phyloP scores from a whole-genome alignment of 2,888 invertebrate genomes.

The Digitonthophagus gazella region DNA sequence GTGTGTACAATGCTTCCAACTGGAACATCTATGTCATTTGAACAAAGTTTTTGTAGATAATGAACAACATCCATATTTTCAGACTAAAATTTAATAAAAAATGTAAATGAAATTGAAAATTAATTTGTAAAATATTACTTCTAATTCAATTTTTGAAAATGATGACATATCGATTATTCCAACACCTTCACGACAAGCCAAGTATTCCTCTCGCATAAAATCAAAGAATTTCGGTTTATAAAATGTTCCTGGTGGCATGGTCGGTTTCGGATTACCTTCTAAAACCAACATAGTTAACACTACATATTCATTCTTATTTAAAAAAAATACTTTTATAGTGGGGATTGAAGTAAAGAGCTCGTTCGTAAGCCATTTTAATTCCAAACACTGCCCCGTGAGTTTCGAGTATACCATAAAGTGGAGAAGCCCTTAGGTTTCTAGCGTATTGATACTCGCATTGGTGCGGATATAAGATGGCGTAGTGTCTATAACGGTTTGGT shows the following conservation, averaged over 20 bases:
- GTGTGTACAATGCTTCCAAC: conserved; percentile 65
- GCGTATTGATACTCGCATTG: conserved; percentile 63
- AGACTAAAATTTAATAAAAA: conserved; percentile 50
- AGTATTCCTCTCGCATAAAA: conserved; percentile 67
- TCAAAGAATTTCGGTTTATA: conserved; percentile 70
- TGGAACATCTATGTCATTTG: conserved; percentile 65
- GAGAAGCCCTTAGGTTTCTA: conserved; percentile 63
- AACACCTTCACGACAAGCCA: conserved; percentile 72
- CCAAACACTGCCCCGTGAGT: conserved; percentile 66
- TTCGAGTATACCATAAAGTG: conserved; percentile 65
- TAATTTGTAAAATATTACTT: conserved; percentile 50
- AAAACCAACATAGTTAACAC: conserved; percentile 24
- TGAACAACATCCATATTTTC: conserved; percentile 59
- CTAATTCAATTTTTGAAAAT: conserved; percentile 72
- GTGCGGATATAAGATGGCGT: conserved; percentile 57
- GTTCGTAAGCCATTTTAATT: conserved; percentile 69
- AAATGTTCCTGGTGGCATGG: conserved; percentile 62
- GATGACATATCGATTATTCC: conserved; percentile 78
- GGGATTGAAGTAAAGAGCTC: conserved; percentile 67
- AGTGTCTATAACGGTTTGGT: conserved; percentile 50
- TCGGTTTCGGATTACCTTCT: conserved; percentile 54
- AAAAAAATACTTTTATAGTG: conserved; percentile 52
- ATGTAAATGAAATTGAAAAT: conserved; percentile 11
- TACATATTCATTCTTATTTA: neutral
- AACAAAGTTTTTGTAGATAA: conserved; percentile 65